Conservation (phyloP, 2,113 vertebrate species). For the Galeopterus variegatus region DNA sequence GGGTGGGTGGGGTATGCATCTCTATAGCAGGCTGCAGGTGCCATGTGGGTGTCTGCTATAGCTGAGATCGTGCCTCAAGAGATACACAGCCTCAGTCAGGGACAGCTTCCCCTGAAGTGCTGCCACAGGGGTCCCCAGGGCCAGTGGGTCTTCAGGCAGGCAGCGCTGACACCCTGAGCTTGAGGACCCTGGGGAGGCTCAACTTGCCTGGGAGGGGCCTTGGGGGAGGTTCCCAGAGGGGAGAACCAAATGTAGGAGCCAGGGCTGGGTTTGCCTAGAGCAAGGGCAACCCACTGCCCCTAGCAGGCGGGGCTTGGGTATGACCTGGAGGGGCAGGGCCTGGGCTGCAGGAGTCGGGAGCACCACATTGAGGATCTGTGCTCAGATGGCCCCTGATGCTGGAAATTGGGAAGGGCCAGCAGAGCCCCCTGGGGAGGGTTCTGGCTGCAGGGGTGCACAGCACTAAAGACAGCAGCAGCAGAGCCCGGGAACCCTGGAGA, state of each 20-base stretch:
- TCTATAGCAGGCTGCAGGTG: too few species aligned
- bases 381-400: neutral
- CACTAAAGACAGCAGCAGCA: conserved; percentile 45
- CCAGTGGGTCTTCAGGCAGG: neutral
- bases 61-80: neutral
- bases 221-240: neutral
- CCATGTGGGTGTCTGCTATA: neutral
- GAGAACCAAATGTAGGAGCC: neutral
- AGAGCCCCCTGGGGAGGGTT: neutral
- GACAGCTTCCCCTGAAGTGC: neutral
- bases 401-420: neutral
- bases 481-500: neutral
- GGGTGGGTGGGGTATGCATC: too few species aligned
- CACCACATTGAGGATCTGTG: neutral
- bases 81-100: neutral
- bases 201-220: neutral
- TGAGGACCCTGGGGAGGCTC: neutral
- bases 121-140: neutral
- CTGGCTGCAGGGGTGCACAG: neutral
- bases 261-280: neutral
- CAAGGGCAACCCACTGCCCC: neutral
- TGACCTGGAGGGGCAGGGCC: neutral
- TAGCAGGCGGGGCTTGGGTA: neutral
- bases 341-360: neutral
- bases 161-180: neutral